These are phyloP conservation scores for Nettapus auritus DNA, from an alignment of 2,113 vertebrate genomes.

Conservation along the genomic window DNA sequence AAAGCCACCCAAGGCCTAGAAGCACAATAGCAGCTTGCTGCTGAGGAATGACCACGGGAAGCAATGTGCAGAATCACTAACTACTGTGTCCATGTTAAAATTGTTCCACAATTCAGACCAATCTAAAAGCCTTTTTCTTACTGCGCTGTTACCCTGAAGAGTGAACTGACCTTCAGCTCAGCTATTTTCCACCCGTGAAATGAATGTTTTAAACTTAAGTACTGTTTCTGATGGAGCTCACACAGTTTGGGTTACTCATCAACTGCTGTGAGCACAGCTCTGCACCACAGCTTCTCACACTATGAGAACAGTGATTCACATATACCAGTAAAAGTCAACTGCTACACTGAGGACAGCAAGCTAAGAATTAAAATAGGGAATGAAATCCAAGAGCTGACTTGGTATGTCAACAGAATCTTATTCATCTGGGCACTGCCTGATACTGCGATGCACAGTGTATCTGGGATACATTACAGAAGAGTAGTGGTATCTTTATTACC, in stretches of 20 bases:
- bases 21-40: background rate
- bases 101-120: background rate
- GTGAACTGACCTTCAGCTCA: background rate
- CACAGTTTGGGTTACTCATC: background rate
- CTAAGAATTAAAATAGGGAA: background rate
- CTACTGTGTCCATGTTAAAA: background rate
- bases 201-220: background rate
- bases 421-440: background rate
- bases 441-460: background rate
- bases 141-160: background rate
- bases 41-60: background rate
- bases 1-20: background rate
- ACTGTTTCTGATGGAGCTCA: background rate
- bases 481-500: conserved; percentile 70
- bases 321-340: background rate
- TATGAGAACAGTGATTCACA: background rate
- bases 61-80: background rate
- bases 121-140: background rate
- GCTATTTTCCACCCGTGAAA: background rate
- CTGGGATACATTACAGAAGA: background rate
- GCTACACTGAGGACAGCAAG: background rate
- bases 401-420: background rate
- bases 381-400: background rate
- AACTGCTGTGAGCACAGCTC: background rate
- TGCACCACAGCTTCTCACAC: background rate